Base-by-base conservation (phyloP, 2,113 vertebrate species). In the Shinisaurus crocodilurus region DNA sequence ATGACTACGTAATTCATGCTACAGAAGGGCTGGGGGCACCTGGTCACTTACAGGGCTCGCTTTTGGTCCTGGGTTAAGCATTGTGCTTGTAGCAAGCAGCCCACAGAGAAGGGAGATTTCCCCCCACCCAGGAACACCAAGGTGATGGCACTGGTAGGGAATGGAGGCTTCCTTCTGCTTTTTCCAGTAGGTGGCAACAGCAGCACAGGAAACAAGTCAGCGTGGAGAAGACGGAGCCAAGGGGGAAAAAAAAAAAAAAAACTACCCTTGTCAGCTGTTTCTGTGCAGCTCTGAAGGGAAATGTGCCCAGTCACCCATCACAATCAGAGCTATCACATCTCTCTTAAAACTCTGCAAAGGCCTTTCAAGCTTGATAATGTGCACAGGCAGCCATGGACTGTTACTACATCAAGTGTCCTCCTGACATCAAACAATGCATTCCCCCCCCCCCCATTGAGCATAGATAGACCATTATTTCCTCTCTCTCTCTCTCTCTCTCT, bases 121-220 rank as follows among this genome's bases (percentile, higher is more conserved):
- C n/a, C 5, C 7, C n/a, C 40, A 29, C 13, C 34, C 83, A 6
- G 1, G 43, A 34, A 27, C 37, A 25, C 77, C 60, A 88, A 27
- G 23, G 32, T 16, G 43, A 29, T 37, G 23, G 20, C 40, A 34
- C 81, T 5, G 34, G 80, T 4, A 67, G 82, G 60, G 76, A 40
- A 85, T 12, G 2, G 8, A 80, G 87, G 3, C 6, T 82, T 34
- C 87, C 50, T 82, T 1, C 50, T 50, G 5, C 13, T 23, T 87
- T 65, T 67, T 89, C 95, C 98, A 98, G 92, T 92, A 98, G 98
- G 96, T 97, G 98, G 98, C 97, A 98, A 96, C 91, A 91, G 87
- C 90, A 93, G 90, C 88, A 89, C 85, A 48, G 4, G 29, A 84
- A 89, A 67, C 15, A 34, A 77, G 32, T 65, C n/a, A 6, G 50